Conservation (phyloP, 2,113 vertebrate genomes). For the Tyrannus savana region DNA sequence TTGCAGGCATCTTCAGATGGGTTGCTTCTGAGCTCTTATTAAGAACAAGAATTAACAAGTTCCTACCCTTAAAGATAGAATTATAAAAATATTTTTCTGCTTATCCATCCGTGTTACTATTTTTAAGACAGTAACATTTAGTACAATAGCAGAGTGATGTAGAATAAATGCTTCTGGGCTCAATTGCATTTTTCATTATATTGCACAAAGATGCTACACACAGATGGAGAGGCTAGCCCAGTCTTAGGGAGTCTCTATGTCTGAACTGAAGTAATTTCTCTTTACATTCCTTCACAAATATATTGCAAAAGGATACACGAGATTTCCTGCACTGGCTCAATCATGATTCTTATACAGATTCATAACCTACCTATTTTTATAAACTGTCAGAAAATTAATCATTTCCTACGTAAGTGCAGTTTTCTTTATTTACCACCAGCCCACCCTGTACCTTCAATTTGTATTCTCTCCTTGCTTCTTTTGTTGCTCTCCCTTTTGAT, state of each 20-base stretch:
- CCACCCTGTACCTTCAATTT: not conserved
- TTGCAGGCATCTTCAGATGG: not conserved
- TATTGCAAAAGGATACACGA: not conserved
- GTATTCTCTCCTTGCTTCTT: not conserved
- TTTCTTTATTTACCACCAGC: slow-evolving; percentile 8
- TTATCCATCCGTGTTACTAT: not conserved
- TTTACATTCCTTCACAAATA: not conserved
- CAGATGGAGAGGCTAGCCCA: not conserved
- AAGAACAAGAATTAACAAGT: not conserved
- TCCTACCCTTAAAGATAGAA: not conserved
- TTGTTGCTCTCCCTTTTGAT: not conserved
- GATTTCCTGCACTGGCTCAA: not conserved
- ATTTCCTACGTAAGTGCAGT: not conserved
- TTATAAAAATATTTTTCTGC: not conserved
- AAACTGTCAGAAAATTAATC: not conserved
- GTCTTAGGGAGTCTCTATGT: not conserved
- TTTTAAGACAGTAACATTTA: not conserved
- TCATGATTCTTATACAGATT: not conserved
- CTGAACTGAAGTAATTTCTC: not conserved
- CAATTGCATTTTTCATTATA: not conserved
- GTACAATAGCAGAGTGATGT: not conserved
- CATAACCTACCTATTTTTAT: not conserved
- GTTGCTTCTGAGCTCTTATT: not conserved
- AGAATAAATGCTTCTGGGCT: not conserved
- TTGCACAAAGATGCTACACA: not conserved